Conservation (phyloP, 2,888 invertebrate genomes). For the Campaea margaritaria region DNA sequence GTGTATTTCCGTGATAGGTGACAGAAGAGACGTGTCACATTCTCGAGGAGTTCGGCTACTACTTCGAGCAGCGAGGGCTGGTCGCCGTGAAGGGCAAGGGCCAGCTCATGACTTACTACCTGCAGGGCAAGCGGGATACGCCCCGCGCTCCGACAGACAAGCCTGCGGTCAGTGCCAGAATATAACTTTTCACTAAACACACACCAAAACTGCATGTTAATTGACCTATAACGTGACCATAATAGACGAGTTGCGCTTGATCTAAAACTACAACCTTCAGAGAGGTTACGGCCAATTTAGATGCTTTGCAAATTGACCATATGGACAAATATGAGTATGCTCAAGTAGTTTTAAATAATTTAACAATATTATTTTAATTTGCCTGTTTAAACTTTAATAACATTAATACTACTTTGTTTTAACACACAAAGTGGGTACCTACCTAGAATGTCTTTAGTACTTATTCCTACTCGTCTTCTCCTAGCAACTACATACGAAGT, state of each 20-base stretch:
- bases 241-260: conserved; percentile 41
- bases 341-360: too few relatives aligned
- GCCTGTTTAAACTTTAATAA: too few relatives aligned
- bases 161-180: conserved; percentile 51
- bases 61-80: conserved; percentile 96
- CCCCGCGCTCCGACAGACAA: conserved; percentile 44
- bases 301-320: conserved; percentile 11
- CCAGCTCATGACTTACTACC: conserved; percentile 97
- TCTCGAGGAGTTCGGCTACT: conserved; percentile 94
- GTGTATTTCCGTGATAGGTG: conserved; percentile 85
- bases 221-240: conserved; percentile 30
- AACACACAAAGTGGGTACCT: too few relatives aligned
- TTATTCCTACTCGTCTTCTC: too few relatives aligned
- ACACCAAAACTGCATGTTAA: conserved; percentile 42
- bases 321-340: not conserved
- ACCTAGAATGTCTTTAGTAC: too few relatives aligned
- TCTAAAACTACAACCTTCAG: conserved; percentile 35
- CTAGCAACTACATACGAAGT: too few relatives aligned
- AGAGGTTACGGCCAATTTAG: conserved; percentile 36
- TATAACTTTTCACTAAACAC: conserved; percentile 11
- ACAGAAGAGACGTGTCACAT: conserved; percentile 97
- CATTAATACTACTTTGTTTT: too few relatives aligned
- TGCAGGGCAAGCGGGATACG: conserved; percentile 86
- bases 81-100: conserved; percentile 99
- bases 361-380: too few relatives aligned